Evolutionary conservation across 2,797 vertebrate genomes (phyloP), one percentile per base, ranked within the genome.

Genomic region (Bovichtus diacanthus): DNA sequence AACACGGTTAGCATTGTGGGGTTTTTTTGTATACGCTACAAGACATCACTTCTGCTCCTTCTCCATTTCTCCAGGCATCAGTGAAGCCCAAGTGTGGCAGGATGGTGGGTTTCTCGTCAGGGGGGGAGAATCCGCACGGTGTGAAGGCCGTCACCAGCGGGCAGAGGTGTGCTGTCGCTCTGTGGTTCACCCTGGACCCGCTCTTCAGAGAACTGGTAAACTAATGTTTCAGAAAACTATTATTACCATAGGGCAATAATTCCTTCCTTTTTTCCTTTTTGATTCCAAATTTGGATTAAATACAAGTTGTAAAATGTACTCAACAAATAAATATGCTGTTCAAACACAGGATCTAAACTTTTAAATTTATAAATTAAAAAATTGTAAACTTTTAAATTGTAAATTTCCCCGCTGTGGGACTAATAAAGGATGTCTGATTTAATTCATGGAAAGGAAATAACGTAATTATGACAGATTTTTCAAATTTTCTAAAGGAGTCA

Each of bases 161-260:
- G 23, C 98, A 98, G 93, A 91, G 98, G 2, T 99, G 98, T 0
- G 98, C 98, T 0, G 96, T 99, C 34, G 98, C 98, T 0, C 90
- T 98, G 54, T 99, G 98, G 98, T 99, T 99, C 89, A 99, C 98
- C n/a, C 84, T 99, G 72, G 95, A 99, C 76, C 98, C 98, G 0
- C 95, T 97, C 59, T 97, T 97, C 90, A 97, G 97, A 90, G 98
- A 99, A 87, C 58, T 98, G 96, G 98, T 99, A 93, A 97, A 93
- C 12, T 10, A 3, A 5, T 38, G 15, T 29, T 60, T 64, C 19
- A n/a, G n/a, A n/a, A n/a, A n/a, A n/a, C n/a, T 66, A 12, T 31
- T 6, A 15, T 19, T 5, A 44, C 23, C 11, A 8, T 34, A 7
- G 4, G 7, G 7, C 23, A 36, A 50, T 4, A 6, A 11, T 18